These are phyloP conservation scores for Etheostoma spectabile DNA, from an alignment of 2,113 vertebrate species.

Conservation along the genomic window DNA sequence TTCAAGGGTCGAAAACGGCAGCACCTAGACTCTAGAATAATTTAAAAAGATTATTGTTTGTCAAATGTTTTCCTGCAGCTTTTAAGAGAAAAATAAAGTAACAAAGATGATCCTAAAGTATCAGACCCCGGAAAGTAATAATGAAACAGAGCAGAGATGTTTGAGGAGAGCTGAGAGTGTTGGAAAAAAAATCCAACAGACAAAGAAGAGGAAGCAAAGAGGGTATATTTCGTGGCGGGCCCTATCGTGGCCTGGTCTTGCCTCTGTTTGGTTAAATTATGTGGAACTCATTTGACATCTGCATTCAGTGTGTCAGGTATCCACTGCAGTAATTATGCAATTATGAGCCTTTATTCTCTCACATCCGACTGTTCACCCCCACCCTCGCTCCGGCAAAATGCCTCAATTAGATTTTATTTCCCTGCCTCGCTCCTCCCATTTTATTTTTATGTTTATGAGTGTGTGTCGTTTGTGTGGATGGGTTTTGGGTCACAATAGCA, in stretches of 20 bases:
- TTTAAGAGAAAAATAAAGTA: not conserved
- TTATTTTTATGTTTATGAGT: constrained; percentile 30
- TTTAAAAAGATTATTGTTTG: not conserved
- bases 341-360: constrained; percentile 84
- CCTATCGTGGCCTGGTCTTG: constrained; percentile 75
- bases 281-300: constrained; percentile 86
- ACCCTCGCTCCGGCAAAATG: constrained; percentile 51
- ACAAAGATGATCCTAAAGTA: not conserved
- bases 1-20: not conserved
- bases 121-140: constrained; percentile 11
- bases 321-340: constrained; percentile 86
- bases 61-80: not conserved
- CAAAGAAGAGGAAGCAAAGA: constrained; percentile 34
- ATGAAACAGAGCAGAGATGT: constrained; percentile 3
- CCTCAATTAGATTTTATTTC: constrained; percentile 61
- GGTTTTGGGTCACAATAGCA: constrained; percentile 14
- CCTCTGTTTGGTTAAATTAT: constrained; percentile 87
- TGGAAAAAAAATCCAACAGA: constrained; percentile 5
- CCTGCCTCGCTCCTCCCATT: constrained; percentile 25
- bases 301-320: constrained; percentile 85
- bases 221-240: constrained; percentile 62
- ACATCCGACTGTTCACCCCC: constrained; percentile 68
- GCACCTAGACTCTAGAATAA: not conserved
- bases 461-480: constrained; percentile 3
- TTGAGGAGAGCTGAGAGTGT: constrained; percentile 19